Evolutionary conservation across 1,140 invertebrate species (phyloP).

Genomic region (Camponotus floridanus): DNA sequence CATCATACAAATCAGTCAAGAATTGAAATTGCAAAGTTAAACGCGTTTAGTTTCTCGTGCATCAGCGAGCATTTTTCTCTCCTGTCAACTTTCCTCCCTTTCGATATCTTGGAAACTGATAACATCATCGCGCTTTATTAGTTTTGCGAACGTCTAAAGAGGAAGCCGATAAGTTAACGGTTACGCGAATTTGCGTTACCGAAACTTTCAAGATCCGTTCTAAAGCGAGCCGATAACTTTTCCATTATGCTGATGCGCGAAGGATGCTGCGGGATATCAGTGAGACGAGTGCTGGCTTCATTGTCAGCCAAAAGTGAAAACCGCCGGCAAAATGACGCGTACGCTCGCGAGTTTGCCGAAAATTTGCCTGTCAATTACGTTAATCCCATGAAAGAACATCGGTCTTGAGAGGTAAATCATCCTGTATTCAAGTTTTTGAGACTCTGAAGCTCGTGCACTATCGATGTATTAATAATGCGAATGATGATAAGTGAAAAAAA

Average conservation of each 20-base stretch:
- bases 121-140: constrained; percentile 42
- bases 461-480: background rate
- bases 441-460: background rate
- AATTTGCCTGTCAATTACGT: constrained; percentile 30
- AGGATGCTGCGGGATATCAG: constrained; percentile 1
- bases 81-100: constrained; percentile 1
- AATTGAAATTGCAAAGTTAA: background rate
- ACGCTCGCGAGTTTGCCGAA: background rate
- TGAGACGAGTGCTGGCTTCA: constrained; percentile 17
- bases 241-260: constrained; percentile 55
- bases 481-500: background rate
- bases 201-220: constrained; percentile 41
- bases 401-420: background rate
- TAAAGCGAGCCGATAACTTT: constrained; percentile 56
- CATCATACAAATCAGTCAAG: background rate
- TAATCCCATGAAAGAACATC: constrained; percentile 36
- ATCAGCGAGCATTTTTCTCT: background rate
- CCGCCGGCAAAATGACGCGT: constrained; percentile 36
- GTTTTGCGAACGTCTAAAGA: constrained; percentile 15
- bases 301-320: constrained; percentile 53
- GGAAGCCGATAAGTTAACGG: constrained; percentile 41
- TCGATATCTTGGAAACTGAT: constrained; percentile 18
- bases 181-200: constrained; percentile 24
- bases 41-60: background rate
- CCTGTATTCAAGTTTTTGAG: background rate